Base-by-base conservation (phyloP, 1,140 invertebrate genomes). In the Sycophila sp. region DNA sequence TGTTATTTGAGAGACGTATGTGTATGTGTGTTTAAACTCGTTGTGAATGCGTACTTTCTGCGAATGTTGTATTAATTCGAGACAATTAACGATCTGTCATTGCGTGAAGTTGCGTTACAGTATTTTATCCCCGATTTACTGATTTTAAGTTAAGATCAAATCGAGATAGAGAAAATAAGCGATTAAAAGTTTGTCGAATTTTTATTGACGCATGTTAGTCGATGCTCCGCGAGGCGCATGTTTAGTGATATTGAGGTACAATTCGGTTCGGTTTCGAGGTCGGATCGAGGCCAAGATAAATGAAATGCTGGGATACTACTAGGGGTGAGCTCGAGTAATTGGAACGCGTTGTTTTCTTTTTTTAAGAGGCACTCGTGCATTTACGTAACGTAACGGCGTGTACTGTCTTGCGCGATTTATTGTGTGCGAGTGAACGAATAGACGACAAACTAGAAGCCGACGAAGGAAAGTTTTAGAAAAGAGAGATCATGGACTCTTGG, bases 401-500 rank as follows among this genome's bases (percentile, higher is more conserved):
- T 62, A 40, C 28, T 30, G 66, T 56, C 19, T 69, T 58, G 56
- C 30, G 55, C 55, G 56, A 58, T 49, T 34, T 17, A 32, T 13
- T 55, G 19, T 53, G 15, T 55, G 22, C 2, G 2, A n/a, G 1
- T 8, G 7, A 32, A 36, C 22, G 22, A 17, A 17, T 28, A 15
- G 53, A 28, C 40, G 36, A 36, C 53, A 55, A 51, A 51, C 30
- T 49, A 11, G 24, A 5, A 19, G 19, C 19, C 40, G 40, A 42
- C 28, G 26, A 38, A 22, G 55, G 17, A 62, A 17, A 58, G 13
- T n/a, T 5, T 22, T 34, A 11, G 34, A 49, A 38, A n/a, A 24
- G 34, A 51, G 47, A 65, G 8, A 47, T 30, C n/a, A 45, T 24
- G 10, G 34, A 49, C 60, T 65, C 62, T 53, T 38, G n/a, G 82